Base-by-base conservation (phyloP, 1,140 invertebrate species). In the Drosophila neocordata region DNA sequence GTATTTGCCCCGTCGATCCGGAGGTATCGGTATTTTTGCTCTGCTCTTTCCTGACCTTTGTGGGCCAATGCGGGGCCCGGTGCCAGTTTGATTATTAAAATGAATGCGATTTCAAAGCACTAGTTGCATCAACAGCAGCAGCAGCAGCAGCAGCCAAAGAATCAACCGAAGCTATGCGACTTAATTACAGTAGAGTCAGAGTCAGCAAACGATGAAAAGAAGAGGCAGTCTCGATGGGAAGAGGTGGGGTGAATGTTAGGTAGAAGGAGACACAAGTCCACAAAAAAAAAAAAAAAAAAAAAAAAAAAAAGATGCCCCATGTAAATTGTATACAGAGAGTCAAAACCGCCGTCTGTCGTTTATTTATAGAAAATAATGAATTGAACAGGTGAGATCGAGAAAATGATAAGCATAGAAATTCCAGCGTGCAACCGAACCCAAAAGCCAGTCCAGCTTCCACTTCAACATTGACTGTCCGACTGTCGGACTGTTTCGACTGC, bases 351-450 rank as follows among this genome's bases (percentile, higher is more conserved):
- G 77, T 48, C 79, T 82, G 83, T 87, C 83, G 75, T 87, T 87
- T 87, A 87, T 87, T 87, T 87, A 87, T 87, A 87, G 83, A 87
- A 85, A 87, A 87, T 87, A 87, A 87, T 87, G 83, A 87, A 87
- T 87, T 83, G 83, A 87, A 88, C 83, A 87, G 83, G 83, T 87
- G 83, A 87, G 83, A 87, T 87, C 83, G 76, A 66, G 72, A 65
- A 75, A 78, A 79, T 87, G 83, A 87, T 87, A 87, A 87, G 83
- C 83, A 88, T 88, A 87, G 83, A 88, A 85, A 87, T 87, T 88
- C 83, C 82, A 82, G 75, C 83, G 84, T 79, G 82, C 81, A 78
- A 53, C 38, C 38, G 34, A 60, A 52, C 52, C 8, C 56, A 27
- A 70, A 75, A 60, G 22, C 58, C 38, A 44, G 24, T 34, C 58